Base-by-base conservation (phyloP, 2,797 vertebrate species). In the Enteromius fasciolatus region DNA sequence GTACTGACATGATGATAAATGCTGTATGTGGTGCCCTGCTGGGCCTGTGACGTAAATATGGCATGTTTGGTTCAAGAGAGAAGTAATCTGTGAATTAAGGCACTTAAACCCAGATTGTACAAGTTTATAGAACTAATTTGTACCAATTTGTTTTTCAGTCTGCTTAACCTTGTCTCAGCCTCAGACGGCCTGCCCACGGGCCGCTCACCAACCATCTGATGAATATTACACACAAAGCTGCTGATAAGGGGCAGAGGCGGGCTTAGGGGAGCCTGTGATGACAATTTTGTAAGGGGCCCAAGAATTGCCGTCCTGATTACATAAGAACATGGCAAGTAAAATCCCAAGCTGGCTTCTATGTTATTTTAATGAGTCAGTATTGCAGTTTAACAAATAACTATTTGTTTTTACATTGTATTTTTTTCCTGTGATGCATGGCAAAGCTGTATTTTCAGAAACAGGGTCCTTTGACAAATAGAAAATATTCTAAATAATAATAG, bases 1-100 rank as follows among this genome's bases (percentile, higher is more conserved):
- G 7, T 72, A 23, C 20, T 64, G 57, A 50, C 54, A 50, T 18
- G 23, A 64, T 76, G 57, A 73, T 81, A 63, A 73, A 48, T 52
- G 31, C 64, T 81, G 59, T 18, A 36, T 74, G n/a, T 52, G 17
- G 25, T 74, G 59, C 14, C n/a, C 69, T 48, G 23, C 5, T 52
- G 31, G 9, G 31, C 15, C 46, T 81, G 69, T 50, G 52, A 70
- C 0, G 2, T 12, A 59, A 57, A 80, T 31, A 80, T 68, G 9
- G 57, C 11, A n/a, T 67, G 52, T 61, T 70, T 70, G 50, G 15
- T 54, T 41, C 15, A 80, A 68, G 4, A 50, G 23, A 68, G 11
- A 68, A 61, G 17, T 70, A 18, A 46, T 39, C 1, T 57, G 50
- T 69, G 33, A 67, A 79, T 52, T 57, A 80, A 17, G 12, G 36